These are phyloP conservation scores for Eumacrocentrus americanus DNA, from an alignment of 2,888 invertebrate species.

Conservation along the genomic window DNA sequence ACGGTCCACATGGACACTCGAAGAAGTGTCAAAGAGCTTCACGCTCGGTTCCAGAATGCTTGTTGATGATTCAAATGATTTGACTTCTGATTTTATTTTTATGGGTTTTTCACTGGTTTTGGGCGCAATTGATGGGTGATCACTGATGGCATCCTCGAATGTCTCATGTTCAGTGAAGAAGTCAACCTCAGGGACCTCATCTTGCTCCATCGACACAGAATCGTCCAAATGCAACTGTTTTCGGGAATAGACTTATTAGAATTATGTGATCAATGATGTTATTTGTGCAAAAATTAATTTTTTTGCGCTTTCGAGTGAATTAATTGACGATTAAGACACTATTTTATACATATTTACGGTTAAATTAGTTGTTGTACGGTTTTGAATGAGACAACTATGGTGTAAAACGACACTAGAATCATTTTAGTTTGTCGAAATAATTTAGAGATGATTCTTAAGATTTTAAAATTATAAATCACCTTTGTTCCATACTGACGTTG, in stretches of 20 bases:
- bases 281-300: too few relatives aligned
- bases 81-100: neutral
- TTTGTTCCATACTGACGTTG: slow-evolving; percentile 87
- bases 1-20: slow-evolving; percentile 53
- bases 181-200: slow-evolving; percentile 80
- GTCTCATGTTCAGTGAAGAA: slow-evolving; percentile 86
- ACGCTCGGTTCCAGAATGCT: slow-evolving; percentile 49
- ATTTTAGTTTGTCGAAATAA: neutral
- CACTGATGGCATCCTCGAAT: slow-evolving; percentile 45
- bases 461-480: too few relatives aligned
- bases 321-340: too few relatives aligned
- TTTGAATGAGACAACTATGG: too few relatives aligned
- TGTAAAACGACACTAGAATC: slow-evolving; percentile 32
- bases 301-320: too few relatives aligned
- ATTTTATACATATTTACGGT: too few relatives aligned
- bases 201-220: slow-evolving; percentile 51
- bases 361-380: too few relatives aligned
- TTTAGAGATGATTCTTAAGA: too few relatives aligned
- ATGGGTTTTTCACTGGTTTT: neutral
- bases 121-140: slow-evolving; percentile 6
- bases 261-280: too few relatives aligned
- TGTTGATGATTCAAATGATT: slow-evolving; percentile 26
- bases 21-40: slow-evolving; percentile 46
- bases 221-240: slow-evolving; percentile 78
- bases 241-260: too few relatives aligned